Percentiles rank a stretch among this genome's conserved stretches.
These are phyloP conservation scores for Serripes groenlandicus DNA, from an alignment of 2,888 invertebrate genomes.

Conservation along the genomic window DNA sequence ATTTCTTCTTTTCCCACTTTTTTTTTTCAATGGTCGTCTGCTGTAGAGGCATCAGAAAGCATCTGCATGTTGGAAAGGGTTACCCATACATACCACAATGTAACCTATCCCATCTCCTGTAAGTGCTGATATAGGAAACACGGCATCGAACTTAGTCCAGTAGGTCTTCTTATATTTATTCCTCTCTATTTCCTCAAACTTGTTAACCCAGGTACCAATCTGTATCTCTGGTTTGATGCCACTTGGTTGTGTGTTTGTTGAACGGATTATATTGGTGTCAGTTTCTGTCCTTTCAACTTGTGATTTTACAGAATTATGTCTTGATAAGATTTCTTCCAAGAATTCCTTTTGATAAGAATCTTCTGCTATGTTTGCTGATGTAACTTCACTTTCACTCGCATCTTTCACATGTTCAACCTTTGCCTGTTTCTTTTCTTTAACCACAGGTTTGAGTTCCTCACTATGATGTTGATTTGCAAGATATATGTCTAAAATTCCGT, in stretches of 20 bases:
- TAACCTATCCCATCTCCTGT: slow-evolving; percentile 92
- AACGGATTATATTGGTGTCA: too few species aligned
- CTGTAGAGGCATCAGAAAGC: too few species aligned
- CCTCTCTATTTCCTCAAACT: slow-evolving; percentile 14
- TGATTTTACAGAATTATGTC: background rate
- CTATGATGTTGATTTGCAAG: background rate
- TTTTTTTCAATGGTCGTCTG: too few species aligned
- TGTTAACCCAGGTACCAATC: slow-evolving; percentile 13
- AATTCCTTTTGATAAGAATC: slow-evolving; percentile 14
- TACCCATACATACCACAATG: slow-evolving; percentile 88
- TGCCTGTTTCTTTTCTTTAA: background rate
- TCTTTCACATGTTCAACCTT: background rate
- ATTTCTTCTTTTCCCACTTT: too few species aligned
- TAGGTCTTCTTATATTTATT: slow-evolving; percentile 67
- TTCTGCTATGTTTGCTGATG: background rate
- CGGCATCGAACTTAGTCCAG: slow-evolving; percentile 93
- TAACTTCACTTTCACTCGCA: background rate
- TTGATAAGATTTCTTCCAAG: background rate
- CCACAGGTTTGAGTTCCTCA: background rate
- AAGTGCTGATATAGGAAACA: slow-evolving; percentile 97
- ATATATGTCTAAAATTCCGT: slow-evolving; percentile 1
- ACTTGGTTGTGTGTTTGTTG: too few species aligned
- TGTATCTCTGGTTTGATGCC: background rate
- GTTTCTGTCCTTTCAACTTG: background rate
- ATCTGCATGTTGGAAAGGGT: background rate